Evolutionary conservation across 1,140 invertebrate genomes (phyloP).

Genomic region (Teleopsis dalmanni): DNA sequence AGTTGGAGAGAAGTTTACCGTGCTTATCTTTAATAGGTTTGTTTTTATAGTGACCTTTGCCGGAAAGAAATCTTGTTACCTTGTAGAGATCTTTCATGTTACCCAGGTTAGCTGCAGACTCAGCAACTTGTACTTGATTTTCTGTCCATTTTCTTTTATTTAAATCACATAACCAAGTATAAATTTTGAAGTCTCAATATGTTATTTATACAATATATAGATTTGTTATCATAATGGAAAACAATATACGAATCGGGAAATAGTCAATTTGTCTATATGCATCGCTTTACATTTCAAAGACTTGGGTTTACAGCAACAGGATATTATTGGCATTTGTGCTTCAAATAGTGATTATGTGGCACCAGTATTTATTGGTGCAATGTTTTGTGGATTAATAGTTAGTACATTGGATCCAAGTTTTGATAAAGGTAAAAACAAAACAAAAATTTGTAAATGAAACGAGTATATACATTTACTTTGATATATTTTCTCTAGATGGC

Average conservation of each 20-base stretch:
- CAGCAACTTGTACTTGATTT: no score
- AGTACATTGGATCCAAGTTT: conserved; percentile 24
- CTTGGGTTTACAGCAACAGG: conserved; percentile 19
- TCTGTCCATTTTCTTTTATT: neutral
- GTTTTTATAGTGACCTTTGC: neutral
- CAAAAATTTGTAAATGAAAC: neutral
- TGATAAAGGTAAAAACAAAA: conserved; percentile 12
- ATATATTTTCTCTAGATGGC: neutral
- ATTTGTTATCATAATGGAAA: conserved; percentile 1
- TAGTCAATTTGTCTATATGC: conserved; percentile 15
- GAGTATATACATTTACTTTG: neutral
- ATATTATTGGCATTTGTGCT: conserved; percentile 22
- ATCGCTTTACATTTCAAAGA: conserved; percentile 19
- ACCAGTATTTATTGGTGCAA: conserved; percentile 19
- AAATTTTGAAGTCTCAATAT: no score
- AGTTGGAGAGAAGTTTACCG: no score
- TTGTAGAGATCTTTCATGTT: neutral
- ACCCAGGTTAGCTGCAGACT: neutral
- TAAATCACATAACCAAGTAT: neutral
- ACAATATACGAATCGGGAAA: conserved; percentile 17
- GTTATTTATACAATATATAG: no score
- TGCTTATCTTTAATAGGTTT: neutral
- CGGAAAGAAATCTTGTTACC: neutral
- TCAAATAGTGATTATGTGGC: conserved; percentile 19
- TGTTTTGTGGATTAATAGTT: conserved; percentile 24